phyloP scores from a whole-genome alignment of 1,140 invertebrate genomes.

The Panagrolaimus sp. region DNA sequence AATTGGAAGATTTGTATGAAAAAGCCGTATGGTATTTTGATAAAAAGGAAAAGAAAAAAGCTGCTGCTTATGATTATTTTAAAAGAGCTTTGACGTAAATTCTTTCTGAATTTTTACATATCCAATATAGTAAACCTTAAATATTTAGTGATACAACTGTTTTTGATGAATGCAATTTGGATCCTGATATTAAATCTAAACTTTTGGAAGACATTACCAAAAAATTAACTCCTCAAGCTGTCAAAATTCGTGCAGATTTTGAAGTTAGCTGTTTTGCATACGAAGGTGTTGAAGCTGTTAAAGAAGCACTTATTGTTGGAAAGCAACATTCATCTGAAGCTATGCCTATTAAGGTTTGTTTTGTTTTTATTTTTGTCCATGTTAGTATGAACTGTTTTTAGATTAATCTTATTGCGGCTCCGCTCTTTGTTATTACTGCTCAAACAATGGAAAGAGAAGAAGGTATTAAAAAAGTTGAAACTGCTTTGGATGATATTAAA shows the following conservation, averaged over 20 bases:
- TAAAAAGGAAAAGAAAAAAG: slow-evolving; percentile 90
- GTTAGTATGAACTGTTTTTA: slow-evolving; percentile 44
- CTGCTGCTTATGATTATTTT: slow-evolving; percentile 92
- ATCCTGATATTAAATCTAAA: slow-evolving; percentile 83
- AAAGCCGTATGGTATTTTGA: slow-evolving; percentile 99
- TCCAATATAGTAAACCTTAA: slow-evolving; percentile 25
- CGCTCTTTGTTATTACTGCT: slow-evolving; percentile 95
- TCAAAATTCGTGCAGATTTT: slow-evolving; percentile 78
- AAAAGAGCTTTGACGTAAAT: slow-evolving; percentile 92
- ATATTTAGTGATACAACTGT: slow-evolving; percentile 76
- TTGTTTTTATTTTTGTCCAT: neutral
- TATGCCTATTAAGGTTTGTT: slow-evolving; percentile 77
- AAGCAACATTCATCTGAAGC: slow-evolving; percentile 84
- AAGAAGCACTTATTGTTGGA: slow-evolving; percentile 78
- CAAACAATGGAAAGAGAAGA: slow-evolving; percentile 84
- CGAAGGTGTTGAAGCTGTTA: slow-evolving; percentile 98
- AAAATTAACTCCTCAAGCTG: slow-evolving; percentile 91
- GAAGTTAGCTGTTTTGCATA: slow-evolving; percentile 93
- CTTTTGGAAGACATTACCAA: slow-evolving; percentile 88
- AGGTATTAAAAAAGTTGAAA: slow-evolving; percentile 66
- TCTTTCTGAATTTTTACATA: neutral
- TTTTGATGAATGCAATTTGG: slow-evolving; percentile 89
- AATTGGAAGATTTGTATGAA: slow-evolving; percentile 87
- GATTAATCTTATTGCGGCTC: slow-evolving; percentile 97
- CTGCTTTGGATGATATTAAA: slow-evolving; percentile 81